A percentile compares a stretch with the other conserved stretches of the same genome.
These are phyloP conservation scores for Acanthopleura granulata DNA, from an alignment of 2,888 invertebrate genomes.

Conservation along the genomic window DNA sequence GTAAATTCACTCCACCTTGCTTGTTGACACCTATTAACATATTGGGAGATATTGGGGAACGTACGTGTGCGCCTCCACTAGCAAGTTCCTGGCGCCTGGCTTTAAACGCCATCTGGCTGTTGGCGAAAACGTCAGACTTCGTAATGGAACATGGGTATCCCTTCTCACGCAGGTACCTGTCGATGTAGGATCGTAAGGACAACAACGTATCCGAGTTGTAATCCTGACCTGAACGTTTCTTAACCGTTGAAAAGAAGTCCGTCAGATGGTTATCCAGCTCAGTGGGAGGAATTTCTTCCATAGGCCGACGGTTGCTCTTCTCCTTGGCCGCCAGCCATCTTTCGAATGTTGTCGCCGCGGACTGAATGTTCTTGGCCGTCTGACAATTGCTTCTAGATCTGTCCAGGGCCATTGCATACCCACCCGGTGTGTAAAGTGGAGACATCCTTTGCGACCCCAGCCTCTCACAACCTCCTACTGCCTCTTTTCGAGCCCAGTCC, in stretches of 20 bases:
- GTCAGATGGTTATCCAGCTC: not conserved
- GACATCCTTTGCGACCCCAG: too few species aligned
- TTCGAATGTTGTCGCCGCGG: not conserved
- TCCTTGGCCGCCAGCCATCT: not conserved
- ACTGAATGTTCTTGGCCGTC: not conserved
- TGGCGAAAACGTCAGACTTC: not conserved
- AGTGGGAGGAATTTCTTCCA: not conserved
- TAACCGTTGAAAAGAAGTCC: not conserved
- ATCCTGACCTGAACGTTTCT: not conserved
- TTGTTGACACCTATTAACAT: too few species aligned
- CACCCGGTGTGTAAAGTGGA: too few species aligned
- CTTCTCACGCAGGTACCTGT: not conserved
- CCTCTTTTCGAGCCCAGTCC: not conserved
- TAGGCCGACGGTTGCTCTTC: not conserved
- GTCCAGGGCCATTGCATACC: too few species aligned
- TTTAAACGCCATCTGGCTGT: not conserved
- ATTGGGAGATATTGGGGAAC: too few species aligned
- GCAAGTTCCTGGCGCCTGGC: not conserved
- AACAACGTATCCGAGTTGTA: not conserved
- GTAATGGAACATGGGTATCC: constrained; percentile 3
- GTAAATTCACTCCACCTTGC: too few species aligned
- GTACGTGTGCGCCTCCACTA: too few species aligned
- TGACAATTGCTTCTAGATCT: not conserved
- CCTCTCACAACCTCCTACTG: too few species aligned
- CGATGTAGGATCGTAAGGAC: not conserved